These are phyloP conservation scores for Romanogobio albipinnatus DNA, from an alignment of 2,113 vertebrate species.

Conservation along the genomic window DNA sequence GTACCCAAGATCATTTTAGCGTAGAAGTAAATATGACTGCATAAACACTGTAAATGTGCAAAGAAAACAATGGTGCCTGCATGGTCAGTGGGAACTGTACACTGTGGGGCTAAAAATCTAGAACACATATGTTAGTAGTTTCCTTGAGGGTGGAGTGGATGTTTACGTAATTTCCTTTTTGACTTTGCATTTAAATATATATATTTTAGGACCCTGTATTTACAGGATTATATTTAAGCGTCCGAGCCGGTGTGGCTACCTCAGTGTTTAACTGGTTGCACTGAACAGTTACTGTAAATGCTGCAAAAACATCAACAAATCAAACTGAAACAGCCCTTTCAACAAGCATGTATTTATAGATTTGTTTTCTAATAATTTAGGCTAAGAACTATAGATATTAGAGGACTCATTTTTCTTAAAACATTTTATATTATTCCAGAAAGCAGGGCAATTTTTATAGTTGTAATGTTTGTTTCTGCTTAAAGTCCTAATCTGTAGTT, in stretches of 20 bases:
- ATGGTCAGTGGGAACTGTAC: not conserved
- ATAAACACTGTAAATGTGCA: slow-evolving; percentile 9
- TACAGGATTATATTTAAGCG: slow-evolving; percentile 49
- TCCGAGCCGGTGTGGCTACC: slow-evolving; percentile 13
- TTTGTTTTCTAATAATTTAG: not conserved
- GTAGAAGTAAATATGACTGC: not conserved
- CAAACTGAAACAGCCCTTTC: not conserved
- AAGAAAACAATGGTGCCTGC: slow-evolving; percentile 19
- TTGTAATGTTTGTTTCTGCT: not conserved
- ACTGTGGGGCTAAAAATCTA: not conserved
- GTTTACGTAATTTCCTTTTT: slow-evolving; percentile 32
- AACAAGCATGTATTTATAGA: not conserved
- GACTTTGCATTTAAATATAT: slow-evolving; percentile 23
- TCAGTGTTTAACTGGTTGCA: not conserved
- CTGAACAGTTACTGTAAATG: not conserved
- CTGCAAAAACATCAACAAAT: not conserved
- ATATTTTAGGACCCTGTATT: slow-evolving; percentile 52
- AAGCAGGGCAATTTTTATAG: not conserved
- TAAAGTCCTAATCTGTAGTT: not conserved
- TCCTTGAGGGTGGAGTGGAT: slow-evolving; percentile 41
- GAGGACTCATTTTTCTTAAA: not conserved
- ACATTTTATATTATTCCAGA: not conserved
- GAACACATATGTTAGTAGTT: slow-evolving; percentile 45
- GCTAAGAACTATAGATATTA: not conserved
- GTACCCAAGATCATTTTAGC: not conserved